phyloP scores from a whole-genome alignment of 2,888 invertebrate species.

The Epiblema foenella region DNA sequence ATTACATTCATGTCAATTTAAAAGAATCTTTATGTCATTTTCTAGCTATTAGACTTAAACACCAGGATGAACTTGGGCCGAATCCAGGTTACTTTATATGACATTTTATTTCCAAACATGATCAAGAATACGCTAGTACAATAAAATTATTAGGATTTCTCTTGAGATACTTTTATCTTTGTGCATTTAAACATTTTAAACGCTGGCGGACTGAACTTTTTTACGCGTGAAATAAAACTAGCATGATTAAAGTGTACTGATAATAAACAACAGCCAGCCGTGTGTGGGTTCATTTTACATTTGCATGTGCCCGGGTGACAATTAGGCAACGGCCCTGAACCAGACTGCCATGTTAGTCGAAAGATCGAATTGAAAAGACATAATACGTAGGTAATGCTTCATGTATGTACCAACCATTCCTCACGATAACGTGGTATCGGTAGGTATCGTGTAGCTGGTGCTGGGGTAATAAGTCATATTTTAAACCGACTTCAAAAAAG shows the following conservation, averaged over 20 bases:
- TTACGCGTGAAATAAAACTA: slow-evolving; percentile 5
- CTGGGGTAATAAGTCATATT: too few relatives aligned
- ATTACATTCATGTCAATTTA: too few relatives aligned
- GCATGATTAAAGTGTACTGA: slow-evolving; percentile 11
- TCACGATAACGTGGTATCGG: neutral
- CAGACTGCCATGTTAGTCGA: neutral
- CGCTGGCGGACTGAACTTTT: neutral
- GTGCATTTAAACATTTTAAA: neutral
- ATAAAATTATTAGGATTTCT: too few relatives aligned
- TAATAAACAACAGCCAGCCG: slow-evolving; percentile 14
- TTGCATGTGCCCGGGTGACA: slow-evolving; percentile 20
- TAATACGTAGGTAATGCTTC: neutral
- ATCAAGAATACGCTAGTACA: too few relatives aligned
- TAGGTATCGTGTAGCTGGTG: too few relatives aligned
- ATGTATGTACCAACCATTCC: neutral
- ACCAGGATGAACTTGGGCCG: too few relatives aligned
- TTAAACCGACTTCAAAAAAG: too few relatives aligned
- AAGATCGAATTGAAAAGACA: neutral
- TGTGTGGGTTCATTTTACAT: slow-evolving; percentile 24
- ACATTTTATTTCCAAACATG: too few relatives aligned
- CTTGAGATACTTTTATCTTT: too few relatives aligned
- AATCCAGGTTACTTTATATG: too few relatives aligned
- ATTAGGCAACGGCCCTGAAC: slow-evolving; percentile 19
- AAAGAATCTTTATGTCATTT: too few relatives aligned
- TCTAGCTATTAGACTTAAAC: too few relatives aligned